Evolutionary conservation across 2,888 invertebrate genomes (phyloP), one percentile per base, ranked within the genome.

Genomic region (Parthenolecanium corni): DNA sequence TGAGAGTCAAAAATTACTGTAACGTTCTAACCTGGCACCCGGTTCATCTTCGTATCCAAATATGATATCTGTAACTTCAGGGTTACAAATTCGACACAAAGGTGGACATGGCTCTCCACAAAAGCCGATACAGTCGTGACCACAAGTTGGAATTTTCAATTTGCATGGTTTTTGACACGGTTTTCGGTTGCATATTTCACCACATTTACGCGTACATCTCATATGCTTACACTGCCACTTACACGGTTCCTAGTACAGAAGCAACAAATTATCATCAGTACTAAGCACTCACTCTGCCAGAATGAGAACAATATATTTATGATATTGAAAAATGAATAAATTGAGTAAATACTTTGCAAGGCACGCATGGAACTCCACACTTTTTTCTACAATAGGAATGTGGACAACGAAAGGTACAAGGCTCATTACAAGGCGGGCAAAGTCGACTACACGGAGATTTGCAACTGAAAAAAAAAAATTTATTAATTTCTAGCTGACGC

Each of bases 51-150:
- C 78, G 46, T 66, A 70, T 51, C 78, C 76, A 67, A 77, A 74
- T 40, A 78, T 72, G 12, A 76, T 68, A 12, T 70, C 68, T 9
- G 68, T 76, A 70, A 79, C 76, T 65, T 73, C 68, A 9, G 46
- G n/a, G 65, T 78, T 69, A 73, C 85, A 86, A 16, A 70, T 52
- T 23, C 76, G 72, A 73, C 85, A 86, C 56, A 79, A 69, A 31
- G 72, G 72, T n/a, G 67, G 67, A 46, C 67, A 67, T 2, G 67
- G 67, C 44, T 68, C 68, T 14, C 68, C 67, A 65, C 68, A 68
- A 51, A 65, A 68, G 11, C 68, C 68, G 46, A 66, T 65, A 57
- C 68, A 68, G 1, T 25, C 23, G 47, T 68, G 68, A 1, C 58
- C 46, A 46, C 68, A 68, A 20, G 47, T 18, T 20, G 51, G 25